These are phyloP conservation scores for Eubasilissa splendida DNA, from an alignment of 2,888 invertebrate genomes.

Conservation along the genomic window DNA sequence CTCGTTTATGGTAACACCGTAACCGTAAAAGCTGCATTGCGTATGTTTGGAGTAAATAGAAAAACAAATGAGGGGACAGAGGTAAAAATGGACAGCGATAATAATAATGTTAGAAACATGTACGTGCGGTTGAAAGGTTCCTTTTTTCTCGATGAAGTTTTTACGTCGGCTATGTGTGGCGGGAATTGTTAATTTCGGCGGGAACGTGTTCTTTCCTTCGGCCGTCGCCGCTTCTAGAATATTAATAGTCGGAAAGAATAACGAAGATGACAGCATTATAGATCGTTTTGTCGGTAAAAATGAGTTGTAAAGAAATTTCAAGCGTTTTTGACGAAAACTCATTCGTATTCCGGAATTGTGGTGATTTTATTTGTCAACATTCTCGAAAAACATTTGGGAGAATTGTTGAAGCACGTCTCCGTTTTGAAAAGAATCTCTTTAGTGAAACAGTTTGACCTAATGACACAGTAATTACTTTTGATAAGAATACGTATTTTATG, in stretches of 20 bases:
- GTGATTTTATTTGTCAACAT: not conserved
- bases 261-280: constrained; percentile 13
- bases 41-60: not conserved
- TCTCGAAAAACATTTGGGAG: not conserved
- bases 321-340: not conserved
- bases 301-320: constrained; percentile 13
- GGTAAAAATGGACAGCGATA: not conserved
- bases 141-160: too few species aligned
- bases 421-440: too few species aligned
- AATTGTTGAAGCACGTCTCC: not conserved
- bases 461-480: too few species aligned
- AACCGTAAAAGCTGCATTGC: not conserved
- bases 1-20: constrained; percentile 4
- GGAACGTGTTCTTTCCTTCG: not conserved
- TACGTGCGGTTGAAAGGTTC: too few species aligned
- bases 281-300: not conserved
- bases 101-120: not conserved
- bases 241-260: constrained; percentile 15
- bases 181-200: not conserved
- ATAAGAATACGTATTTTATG: too few species aligned
- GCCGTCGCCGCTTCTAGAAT: not conserved
- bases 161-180: not conserved
- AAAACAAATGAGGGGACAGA: not conserved
- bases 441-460: too few species aligned
- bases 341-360: constrained; percentile 4